A percentile compares a stretch with the other conserved stretches of the same genome.
Evolutionary conservation across 1,140 invertebrate species (phyloP).

Genomic region (Drosophila simulans): DNA sequence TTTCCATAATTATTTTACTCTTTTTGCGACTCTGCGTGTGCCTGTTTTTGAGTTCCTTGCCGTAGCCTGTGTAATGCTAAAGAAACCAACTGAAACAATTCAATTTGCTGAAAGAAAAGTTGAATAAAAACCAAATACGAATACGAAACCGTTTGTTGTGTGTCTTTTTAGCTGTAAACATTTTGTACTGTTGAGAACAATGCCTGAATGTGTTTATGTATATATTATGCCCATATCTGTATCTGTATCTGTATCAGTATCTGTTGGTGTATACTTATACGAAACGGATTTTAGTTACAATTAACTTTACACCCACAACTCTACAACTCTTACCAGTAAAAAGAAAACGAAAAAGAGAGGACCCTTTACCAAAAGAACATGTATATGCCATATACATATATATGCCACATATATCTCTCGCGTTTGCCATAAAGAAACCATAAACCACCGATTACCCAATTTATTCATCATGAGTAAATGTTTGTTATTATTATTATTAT

Average conservation of each 20-base stretch:
- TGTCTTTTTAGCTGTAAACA: conserved; percentile 70
- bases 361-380: conserved; percentile 68
- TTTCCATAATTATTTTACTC: conserved; percentile 51
- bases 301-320: conserved; percentile 54
- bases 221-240: conserved; percentile 55
- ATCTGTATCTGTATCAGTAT: conserved; percentile 39
- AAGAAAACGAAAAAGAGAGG: conserved; percentile 68
- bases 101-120: conserved; percentile 35
- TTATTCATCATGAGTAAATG: conserved; percentile 57
- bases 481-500: conserved; percentile 52
- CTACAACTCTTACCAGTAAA: conserved; percentile 57
- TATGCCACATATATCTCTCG: conserved; percentile 52
- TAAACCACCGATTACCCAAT: conserved; percentile 53
- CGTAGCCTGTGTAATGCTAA: conserved; percentile 56
- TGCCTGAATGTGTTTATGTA: conserved; percentile 72
- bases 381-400: conserved; percentile 29
- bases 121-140: conserved; percentile 28
- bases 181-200: conserved; percentile 59
- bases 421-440: conserved; percentile 48
- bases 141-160: conserved; percentile 67
- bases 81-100: conserved; percentile 40
- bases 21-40: conserved; percentile 61
- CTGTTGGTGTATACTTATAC: conserved; percentile 49
- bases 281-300: conserved; percentile 68
- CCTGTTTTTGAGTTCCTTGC: conserved; percentile 55